phyloP scores from a whole-genome alignment of 1,140 invertebrate genomes.

The Anagrus nilaparvatae region DNA sequence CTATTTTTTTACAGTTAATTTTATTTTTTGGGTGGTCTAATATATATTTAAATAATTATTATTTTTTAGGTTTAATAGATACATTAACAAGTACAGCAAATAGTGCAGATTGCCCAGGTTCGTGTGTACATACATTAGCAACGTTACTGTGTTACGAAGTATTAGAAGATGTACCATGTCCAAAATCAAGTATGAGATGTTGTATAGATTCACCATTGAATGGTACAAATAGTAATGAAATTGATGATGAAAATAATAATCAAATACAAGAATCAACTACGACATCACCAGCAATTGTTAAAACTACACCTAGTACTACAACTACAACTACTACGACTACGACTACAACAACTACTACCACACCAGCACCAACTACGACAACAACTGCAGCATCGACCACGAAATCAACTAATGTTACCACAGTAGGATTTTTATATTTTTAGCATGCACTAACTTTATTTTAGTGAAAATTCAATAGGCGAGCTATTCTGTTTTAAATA shows the following conservation, averaged over 20 bases:
- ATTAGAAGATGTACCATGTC: slow-evolving; percentile 68
- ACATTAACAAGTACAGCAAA: slow-evolving; percentile 73
- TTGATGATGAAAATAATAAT: too few species aligned
- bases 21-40: too few species aligned
- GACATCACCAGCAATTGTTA: slow-evolving; percentile 24
- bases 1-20: too few species aligned
- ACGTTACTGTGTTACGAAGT: slow-evolving; percentile 76
- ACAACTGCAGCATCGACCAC: neutral
- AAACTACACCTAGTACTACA: neutral
- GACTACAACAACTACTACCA: too few species aligned
- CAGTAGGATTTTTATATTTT: too few species aligned
- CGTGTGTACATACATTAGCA: slow-evolving; percentile 72
- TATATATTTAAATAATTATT: too few species aligned
- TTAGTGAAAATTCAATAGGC: too few species aligned
- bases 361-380: neutral
- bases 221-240: slow-evolving; percentile 21
- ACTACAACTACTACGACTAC: neutral
- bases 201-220: slow-evolving; percentile 60
- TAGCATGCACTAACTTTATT: too few species aligned
- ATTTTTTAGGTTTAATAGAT: slow-evolving; percentile 66
- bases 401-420: neutral
- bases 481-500: too few species aligned
- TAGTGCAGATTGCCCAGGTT: slow-evolving; percentile 72
- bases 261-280: slow-evolving; percentile 13
- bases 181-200: slow-evolving; percentile 67